Conservation (phyloP, 2,113 vertebrate species). For the Oryctolagus cuniculus region DNA sequence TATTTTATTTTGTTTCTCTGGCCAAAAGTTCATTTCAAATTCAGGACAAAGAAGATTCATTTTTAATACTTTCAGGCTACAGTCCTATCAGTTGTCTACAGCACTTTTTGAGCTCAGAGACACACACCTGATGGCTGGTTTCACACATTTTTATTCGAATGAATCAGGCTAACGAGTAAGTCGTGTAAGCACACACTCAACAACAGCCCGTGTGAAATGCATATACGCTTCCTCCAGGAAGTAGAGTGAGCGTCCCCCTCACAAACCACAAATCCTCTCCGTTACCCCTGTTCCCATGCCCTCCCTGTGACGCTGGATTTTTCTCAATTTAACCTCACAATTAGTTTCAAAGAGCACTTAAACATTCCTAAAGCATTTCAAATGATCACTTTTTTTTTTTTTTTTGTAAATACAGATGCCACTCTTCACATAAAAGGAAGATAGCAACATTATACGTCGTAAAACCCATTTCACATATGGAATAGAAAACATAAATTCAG, state of each 20-base stretch:
- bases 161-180: background rate
- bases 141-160: constrained; percentile 46
- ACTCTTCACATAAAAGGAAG: constrained; percentile 16
- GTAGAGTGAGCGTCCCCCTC: background rate
- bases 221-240: background rate
- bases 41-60: background rate
- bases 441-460: constrained; percentile 54
- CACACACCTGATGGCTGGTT: background rate
- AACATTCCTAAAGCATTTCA: constrained; percentile 8
- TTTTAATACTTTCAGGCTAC: background rate
- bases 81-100: background rate
- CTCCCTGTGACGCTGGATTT: background rate
- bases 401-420: constrained; percentile 11
- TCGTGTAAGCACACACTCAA: background rate
- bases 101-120: background rate
- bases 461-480: background rate
- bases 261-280: constrained; percentile 15
- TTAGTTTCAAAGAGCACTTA: constrained; percentile 17
- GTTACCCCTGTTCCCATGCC: constrained; percentile 20
- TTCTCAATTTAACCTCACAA: constrained; percentile 55
- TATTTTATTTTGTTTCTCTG: background rate
- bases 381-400: constrained; percentile 42
- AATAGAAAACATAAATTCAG: background rate
- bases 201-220: constrained; percentile 14
- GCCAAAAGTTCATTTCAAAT: constrained; percentile 5